Percentiles rank a stretch among this genome's conserved stretches.
Conservation (phyloP, 2,888 invertebrate genomes). For the Sphaerophoria taeniata region DNA sequence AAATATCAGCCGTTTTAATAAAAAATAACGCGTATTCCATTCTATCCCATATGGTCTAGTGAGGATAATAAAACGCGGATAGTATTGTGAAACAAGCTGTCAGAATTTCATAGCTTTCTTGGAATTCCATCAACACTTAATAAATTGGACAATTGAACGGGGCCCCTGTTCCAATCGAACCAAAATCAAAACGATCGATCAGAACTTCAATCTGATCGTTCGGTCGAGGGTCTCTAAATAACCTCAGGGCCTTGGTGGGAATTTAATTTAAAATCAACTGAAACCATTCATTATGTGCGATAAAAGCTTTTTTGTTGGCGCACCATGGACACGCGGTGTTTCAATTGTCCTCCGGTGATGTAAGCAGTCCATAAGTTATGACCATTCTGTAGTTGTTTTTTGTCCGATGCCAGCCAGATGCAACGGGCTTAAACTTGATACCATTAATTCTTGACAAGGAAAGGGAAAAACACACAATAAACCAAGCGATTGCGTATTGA, state of each 20-base stretch:
- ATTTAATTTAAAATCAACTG: constrained; percentile 45
- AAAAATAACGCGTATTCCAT: too few relatives aligned
- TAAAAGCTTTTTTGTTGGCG: constrained; percentile 23
- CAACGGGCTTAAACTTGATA: constrained; percentile 16
- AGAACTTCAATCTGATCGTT: neutral
- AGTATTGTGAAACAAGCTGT: too few relatives aligned
- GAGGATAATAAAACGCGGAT: too few relatives aligned
- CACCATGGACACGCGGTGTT: neutral
- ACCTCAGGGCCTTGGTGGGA: constrained; percentile 53
- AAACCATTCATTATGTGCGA: constrained; percentile 52
- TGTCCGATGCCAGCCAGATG: constrained; percentile 2
- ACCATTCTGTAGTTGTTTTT: constrained; percentile 3
- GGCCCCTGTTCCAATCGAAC: constrained; percentile 26
- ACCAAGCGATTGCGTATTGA: constrained; percentile 37
- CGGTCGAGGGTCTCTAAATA: constrained; percentile 20
- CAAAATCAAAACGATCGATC: constrained; percentile 19
- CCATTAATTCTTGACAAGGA: constrained; percentile 56
- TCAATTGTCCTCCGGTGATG: constrained; percentile 67
- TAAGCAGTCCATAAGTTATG: constrained; percentile 68
- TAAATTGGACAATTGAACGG: constrained; percentile 54
- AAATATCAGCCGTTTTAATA: too few relatives aligned
- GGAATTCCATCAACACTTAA: constrained; percentile 61
- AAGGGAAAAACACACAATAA: constrained; percentile 59
- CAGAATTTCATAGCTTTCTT: constrained; percentile 11
- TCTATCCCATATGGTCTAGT: too few relatives aligned